phyloP scores from a whole-genome alignment of 37 sponge, comb jelly and placozoan genomes.

The Aplysina aerophoba region DNA sequence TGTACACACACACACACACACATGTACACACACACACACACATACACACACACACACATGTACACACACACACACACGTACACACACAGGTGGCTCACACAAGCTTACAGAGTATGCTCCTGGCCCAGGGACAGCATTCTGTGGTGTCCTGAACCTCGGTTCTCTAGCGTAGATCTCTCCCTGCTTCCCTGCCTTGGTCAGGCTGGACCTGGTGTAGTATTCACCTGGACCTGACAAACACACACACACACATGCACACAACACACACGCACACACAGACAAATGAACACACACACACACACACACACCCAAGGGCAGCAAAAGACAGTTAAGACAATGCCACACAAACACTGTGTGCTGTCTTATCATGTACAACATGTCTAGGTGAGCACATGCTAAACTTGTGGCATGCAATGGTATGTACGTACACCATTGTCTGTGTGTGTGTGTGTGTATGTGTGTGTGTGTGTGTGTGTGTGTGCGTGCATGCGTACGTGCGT shows the following conservation, averaged over 20 bases:
- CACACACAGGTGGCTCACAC: neutral
- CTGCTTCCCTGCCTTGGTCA: constrained; percentile 39
- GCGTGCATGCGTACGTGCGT: too few species aligned
- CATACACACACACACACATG: neutral
- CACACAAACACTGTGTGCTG: too few species aligned
- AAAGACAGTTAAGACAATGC: too few species aligned
- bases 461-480: too few species aligned
- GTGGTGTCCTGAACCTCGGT: constrained; percentile 46
- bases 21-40: neutral
- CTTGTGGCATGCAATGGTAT: too few species aligned
- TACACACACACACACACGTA: neutral
- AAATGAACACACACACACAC: too few species aligned
- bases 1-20: constrained; percentile 44
- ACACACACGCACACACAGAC: neutral
- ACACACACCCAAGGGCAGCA: too few species aligned
- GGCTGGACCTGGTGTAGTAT: constrained; percentile 46
- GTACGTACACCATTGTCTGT: too few species aligned
- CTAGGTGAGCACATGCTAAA: too few species aligned
- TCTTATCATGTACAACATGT: too few species aligned
- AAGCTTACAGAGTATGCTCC: constrained; percentile 60
- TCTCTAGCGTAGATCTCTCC: constrained; percentile 58
- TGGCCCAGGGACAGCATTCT: constrained; percentile 72
- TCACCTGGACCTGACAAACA: constrained; percentile 73
- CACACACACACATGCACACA: neutral
- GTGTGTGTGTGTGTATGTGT: too few species aligned